Percentiles rank a stretch among this genome's conserved stretches.
Evolutionary conservation across 2,888 invertebrate species (phyloP).

Genomic region (Rotaria socialis): DNA sequence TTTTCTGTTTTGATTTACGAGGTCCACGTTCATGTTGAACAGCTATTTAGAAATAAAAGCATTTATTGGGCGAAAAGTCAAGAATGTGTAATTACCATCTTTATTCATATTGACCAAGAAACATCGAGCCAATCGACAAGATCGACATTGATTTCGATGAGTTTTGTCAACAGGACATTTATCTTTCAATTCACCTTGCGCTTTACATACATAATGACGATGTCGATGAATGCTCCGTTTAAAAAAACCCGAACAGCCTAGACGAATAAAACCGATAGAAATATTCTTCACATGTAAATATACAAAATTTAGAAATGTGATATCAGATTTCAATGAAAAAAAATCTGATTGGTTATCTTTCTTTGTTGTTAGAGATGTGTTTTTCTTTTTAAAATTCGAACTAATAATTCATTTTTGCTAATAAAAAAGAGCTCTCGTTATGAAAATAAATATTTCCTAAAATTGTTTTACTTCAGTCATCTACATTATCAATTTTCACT

Average conservation of each 20-base stretch:
- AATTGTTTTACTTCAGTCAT: too few species aligned
- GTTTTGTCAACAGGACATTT: constrained; percentile 87
- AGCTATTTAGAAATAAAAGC: constrained; percentile 65
- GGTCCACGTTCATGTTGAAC: constrained; percentile 95
- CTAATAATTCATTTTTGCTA: too few species aligned
- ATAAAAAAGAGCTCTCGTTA: too few species aligned
- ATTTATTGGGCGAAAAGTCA: neutral
- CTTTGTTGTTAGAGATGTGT: neutral
- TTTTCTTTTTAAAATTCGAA: too few species aligned
- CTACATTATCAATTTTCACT: too few species aligned
- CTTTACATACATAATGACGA: constrained; percentile 87
- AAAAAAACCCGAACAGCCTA: constrained; percentile 58
- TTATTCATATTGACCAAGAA: constrained; percentile 89
- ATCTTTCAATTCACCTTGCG: constrained; percentile 76
- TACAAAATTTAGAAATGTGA: neutral
- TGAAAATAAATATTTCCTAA: too few species aligned
- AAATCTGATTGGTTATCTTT: neutral
- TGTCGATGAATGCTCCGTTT: constrained; percentile 84
- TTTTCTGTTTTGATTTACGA: constrained; percentile 73
- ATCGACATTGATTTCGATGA: constrained; percentile 89
- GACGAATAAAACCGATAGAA: neutral
- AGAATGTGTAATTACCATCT: constrained; percentile 71
- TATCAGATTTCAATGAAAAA: neutral
- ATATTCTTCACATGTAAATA: too few species aligned
- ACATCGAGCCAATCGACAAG: constrained; percentile 84